Evolutionary conservation across 2,113 vertebrate species (phyloP).

Genomic region (Paraplagusia blochii): DNA sequence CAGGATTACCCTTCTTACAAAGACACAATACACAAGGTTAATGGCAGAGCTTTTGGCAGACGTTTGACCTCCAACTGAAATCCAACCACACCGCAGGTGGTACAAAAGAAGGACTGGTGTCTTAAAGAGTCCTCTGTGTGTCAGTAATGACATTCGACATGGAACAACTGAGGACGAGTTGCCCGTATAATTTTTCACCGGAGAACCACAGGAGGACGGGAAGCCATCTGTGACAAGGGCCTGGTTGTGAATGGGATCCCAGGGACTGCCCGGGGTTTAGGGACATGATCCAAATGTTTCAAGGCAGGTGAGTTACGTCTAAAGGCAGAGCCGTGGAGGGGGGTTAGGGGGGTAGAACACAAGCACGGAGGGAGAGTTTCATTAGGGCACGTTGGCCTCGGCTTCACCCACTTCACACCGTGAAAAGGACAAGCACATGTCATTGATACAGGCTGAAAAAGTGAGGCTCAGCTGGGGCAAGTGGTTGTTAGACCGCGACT

Average conservation of each 20-base stretch:
- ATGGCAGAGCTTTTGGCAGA: slow-evolving; percentile 63
- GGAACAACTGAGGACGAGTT: slow-evolving; percentile 44
- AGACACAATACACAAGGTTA: slow-evolving; percentile 59
- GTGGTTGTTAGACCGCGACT: slow-evolving; percentile 48
- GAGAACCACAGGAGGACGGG: slow-evolving; percentile 44
- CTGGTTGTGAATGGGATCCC: slow-evolving; percentile 26
- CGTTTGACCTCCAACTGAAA: slow-evolving; percentile 49
- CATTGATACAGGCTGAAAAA: slow-evolving; percentile 49
- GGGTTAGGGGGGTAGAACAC: too few relatives aligned
- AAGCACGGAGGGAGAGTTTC: slow-evolving; percentile 31
- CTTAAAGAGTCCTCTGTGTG: slow-evolving; percentile 49
- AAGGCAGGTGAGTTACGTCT: slow-evolving; percentile 57
- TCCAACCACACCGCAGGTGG: slow-evolving; percentile 64
- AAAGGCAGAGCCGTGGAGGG: slow-evolving; percentile 26
- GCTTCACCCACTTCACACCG: slow-evolving; percentile 46
- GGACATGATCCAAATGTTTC: slow-evolving; percentile 53
- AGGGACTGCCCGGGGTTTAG: slow-evolving; percentile 27
- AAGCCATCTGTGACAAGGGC: slow-evolving; percentile 60
- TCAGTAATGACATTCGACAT: slow-evolving; percentile 55
- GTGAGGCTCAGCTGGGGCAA: slow-evolving; percentile 65
- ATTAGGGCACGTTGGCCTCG: slow-evolving; percentile 17
- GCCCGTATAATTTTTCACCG: slow-evolving; percentile 28
- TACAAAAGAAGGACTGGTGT: slow-evolving; percentile 42
- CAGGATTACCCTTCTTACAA: slow-evolving; percentile 53
- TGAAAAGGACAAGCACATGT: slow-evolving; percentile 45